Evolutionary conservation across 2,888 invertebrate genomes (phyloP).

Genomic region (Bombylius discolor): DNA sequence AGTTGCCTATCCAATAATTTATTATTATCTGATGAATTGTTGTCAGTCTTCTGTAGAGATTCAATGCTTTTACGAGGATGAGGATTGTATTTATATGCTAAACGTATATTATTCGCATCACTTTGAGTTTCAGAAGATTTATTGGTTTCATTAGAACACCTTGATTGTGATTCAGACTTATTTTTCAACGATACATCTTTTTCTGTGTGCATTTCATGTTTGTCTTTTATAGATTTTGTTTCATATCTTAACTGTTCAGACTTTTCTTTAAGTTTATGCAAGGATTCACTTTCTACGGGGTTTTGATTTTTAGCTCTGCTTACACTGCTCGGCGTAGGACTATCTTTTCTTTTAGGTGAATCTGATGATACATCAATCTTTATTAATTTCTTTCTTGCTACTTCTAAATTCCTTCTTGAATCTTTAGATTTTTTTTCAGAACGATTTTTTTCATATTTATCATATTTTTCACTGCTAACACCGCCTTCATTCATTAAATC

Average conservation of each 20-base stretch:
- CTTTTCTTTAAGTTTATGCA: too few relatives aligned
- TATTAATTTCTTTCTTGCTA: conserved; percentile 20
- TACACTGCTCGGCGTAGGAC: background rate
- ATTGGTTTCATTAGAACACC: background rate
- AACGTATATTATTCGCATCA: conserved; percentile 15
- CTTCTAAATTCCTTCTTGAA: conserved; percentile 14
- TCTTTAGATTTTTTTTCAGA: background rate
- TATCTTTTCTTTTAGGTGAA: background rate
- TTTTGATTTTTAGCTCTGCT: too few relatives aligned
- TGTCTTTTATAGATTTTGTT: too few relatives aligned
- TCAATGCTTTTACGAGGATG: conserved; percentile 27
- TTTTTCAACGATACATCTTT: too few relatives aligned
- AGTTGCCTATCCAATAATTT: too few relatives aligned
- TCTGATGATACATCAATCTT: background rate
- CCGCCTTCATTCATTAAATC: conserved; percentile 20
- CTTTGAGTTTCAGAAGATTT: conserved; percentile 6
- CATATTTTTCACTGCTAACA: background rate
- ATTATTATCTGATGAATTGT: background rate
- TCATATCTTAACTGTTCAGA: too few relatives aligned
- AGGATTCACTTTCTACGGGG: too few relatives aligned
- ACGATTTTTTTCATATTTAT: background rate
- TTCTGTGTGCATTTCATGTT: too few relatives aligned
- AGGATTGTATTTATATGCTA: conserved; percentile 39
- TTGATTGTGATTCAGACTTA: background rate
- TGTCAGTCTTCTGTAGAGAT: background rate